Evolutionary conservation across 1,140 invertebrate species (phyloP).

Genomic region (Harlomillsia oculata): DNA sequence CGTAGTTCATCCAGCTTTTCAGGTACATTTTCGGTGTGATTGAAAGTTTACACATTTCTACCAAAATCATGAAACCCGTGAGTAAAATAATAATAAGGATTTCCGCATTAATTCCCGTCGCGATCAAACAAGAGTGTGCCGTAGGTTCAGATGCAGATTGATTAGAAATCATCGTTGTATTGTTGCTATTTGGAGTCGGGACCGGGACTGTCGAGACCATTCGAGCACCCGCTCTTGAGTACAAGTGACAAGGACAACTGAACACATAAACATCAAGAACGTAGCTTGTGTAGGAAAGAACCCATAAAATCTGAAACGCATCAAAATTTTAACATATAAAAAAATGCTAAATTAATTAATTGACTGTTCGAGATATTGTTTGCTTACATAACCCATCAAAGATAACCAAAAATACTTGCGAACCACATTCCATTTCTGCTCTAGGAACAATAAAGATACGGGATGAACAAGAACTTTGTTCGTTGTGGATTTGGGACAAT

Average conservation of each 20-base stretch:
- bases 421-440: conserved; percentile 32
- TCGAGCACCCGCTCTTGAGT: not conserved
- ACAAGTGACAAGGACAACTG: conserved; percentile 23
- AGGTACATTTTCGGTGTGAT: conserved; percentile 26
- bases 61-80: conserved; percentile 19
- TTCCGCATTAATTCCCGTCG: conserved; percentile 21
- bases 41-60: conserved; percentile 24
- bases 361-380: too few species aligned
- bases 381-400: conserved; percentile 26
- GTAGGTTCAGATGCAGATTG: not conserved
- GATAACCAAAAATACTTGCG: conserved; percentile 19
- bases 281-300: conserved; percentile 29
- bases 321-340: not conserved
- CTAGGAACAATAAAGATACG: conserved; percentile 24
- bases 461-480: conserved; percentile 28
- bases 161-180: not conserved
- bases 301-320: conserved; percentile 28
- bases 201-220: not conserved
- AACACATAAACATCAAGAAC: conserved; percentile 30
- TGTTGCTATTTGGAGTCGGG: not conserved
- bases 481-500: conserved; percentile 2
- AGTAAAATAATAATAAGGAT: conserved; percentile 17
- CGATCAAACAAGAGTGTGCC: conserved; percentile 4
- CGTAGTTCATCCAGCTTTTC: conserved; percentile 13
- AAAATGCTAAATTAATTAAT: not conserved